Base-by-base conservation (phyloP, 2,888 invertebrate species). In the Eupithecia tripunctaria region DNA sequence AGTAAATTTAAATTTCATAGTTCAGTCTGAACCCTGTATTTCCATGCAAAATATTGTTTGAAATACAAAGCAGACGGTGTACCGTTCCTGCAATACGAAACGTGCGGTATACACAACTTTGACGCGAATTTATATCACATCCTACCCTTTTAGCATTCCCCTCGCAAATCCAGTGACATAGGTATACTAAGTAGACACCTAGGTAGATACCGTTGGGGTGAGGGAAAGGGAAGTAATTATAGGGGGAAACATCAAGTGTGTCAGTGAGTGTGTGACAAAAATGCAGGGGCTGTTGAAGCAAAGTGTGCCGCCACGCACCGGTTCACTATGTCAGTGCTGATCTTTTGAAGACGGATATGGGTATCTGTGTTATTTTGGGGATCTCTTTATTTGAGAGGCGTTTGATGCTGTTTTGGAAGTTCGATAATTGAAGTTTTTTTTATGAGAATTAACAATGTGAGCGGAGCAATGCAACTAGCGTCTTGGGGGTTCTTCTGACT, bases 301-400 rank as follows among this genome's bases (percentile, higher is more conserved):
- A 91, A 93, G 91, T 93, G 92, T 93, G 94, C 87, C 93, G 91
- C 79, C 81, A 88, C 84, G 90, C 90, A 85, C 90, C 92, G 89
- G 94, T 93, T 94, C 94, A 94, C 93, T 94, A 91, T 94, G 94
- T 94, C 94, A 94, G 87, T 89, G 89, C 86, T 92, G 91, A 91
- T 93, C 89, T 92, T 91, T 90, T 87, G 83, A 88, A 87, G 86
- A 89, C 79, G 80, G 80, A 77, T 79, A 79, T 81, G 77, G 75
- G 80, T 79, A 78, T 79, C 76, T 77, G 79, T 82, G 78, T 68
- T 80, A 77, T 80, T 83, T 81, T 79, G 76, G 80, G 80, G 75
- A 73, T 25, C n/a, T 63, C 36, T 72, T 69, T 64, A 25, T 67
- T 68, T 25, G 25, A 4, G 32, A 51, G 56, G 41, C 47, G 27